Percentiles rank a stretch among this genome's conserved stretches.
phyloP scores from a whole-genome alignment of 2,888 invertebrate species.

The Macrophya alboannulata region DNA sequence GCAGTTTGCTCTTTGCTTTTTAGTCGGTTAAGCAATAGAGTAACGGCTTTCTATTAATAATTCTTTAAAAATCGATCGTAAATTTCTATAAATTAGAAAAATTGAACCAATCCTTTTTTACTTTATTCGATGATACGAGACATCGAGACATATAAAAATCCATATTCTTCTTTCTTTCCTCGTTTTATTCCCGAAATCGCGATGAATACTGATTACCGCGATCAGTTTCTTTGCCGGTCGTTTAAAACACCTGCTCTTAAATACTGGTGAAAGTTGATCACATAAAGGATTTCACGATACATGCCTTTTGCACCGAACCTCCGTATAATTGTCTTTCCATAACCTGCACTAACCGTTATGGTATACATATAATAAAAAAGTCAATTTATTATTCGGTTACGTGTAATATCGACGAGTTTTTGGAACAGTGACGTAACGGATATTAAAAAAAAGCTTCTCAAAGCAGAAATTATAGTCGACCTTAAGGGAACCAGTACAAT shows the following conservation, averaged over 20 bases:
- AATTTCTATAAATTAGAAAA: not conserved
- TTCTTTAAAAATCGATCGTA: not conserved
- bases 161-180: not conserved
- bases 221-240: not conserved
- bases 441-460: too few relatives aligned
- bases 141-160: not conserved
- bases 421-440: conserved; percentile 2
- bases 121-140: not conserved
- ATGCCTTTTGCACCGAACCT: not conserved
- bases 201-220: not conserved
- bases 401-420: conserved; percentile 24
- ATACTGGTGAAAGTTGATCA: conserved; percentile 48
- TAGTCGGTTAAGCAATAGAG: not conserved
- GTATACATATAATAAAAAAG: conserved; percentile 7
- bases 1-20: not conserved
- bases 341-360: not conserved
- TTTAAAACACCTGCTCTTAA: not conserved
- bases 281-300: not conserved
- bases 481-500: too few relatives aligned
- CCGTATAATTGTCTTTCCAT: not conserved
- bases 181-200: not conserved
- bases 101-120: not conserved
- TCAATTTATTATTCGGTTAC: conserved; percentile 10
- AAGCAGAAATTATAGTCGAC: too few relatives aligned
- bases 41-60: not conserved